phyloP scores from a whole-genome alignment of 2,888 invertebrate species.

The Cataglyphis altisquamis region DNA sequence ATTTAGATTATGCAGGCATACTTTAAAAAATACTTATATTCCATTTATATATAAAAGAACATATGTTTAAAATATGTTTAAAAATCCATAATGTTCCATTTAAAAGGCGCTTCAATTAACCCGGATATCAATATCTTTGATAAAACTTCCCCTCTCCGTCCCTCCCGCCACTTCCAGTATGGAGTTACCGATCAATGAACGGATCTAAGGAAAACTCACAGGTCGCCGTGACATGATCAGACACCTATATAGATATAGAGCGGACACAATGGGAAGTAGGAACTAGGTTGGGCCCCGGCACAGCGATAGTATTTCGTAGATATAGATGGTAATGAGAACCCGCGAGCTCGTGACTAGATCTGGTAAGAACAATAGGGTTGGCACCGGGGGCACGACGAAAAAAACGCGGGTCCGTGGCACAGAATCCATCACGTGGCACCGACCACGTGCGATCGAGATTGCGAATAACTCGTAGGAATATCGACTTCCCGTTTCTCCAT shows the following conservation, averaged over 20 bases:
- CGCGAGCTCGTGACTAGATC: conserved; percentile 79
- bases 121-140: neutral
- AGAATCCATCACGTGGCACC: conserved; percentile 73
- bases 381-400: conserved; percentile 67
- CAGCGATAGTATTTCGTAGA: conserved; percentile 79
- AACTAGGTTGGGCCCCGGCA: conserved; percentile 79
- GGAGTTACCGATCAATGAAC: conserved; percentile 54
- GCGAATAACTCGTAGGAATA: neutral
- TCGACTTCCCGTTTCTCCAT: neutral
- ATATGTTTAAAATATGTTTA: neutral
- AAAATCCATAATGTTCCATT: neutral
- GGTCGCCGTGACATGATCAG: conserved; percentile 67
- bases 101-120: conserved; percentile 6
- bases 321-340: conserved; percentile 84
- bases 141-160: neutral
- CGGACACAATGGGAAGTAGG: conserved; percentile 80
- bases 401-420: conserved; percentile 58
- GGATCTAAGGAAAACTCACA: conserved; percentile 70
- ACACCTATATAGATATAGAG: conserved; percentile 69
- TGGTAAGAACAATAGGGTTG: conserved; percentile 83
- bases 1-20: neutral
- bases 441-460: neutral
- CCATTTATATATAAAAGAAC: neutral
- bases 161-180: conserved; percentile 53
- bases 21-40: neutral